A percentile compares a stretch with the other conserved stretches of the same genome.
Evolutionary conservation across 1,140 invertebrate genomes (phyloP).

Genomic region (Rhopalosiphum padi): DNA sequence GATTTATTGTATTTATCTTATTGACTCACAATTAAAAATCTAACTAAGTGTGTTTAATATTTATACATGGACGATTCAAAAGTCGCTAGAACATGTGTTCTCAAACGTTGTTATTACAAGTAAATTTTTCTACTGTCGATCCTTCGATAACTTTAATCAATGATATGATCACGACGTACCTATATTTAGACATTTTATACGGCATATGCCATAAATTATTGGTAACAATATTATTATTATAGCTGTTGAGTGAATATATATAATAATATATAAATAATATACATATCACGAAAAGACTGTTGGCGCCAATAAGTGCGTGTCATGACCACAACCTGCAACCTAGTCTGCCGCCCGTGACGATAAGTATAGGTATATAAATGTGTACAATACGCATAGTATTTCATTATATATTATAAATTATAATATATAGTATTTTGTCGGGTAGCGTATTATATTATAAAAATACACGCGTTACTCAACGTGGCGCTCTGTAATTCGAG

Average conservation of each 20-base stretch:
- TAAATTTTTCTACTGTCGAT: neutral
- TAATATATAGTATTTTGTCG: neutral
- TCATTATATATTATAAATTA: neutral
- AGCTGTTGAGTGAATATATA: neutral
- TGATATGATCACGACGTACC: neutral
- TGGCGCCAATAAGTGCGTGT: conserved; percentile 20
- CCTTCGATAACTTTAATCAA: neutral
- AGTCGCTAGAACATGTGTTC: neutral
- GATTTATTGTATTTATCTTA: neutral
- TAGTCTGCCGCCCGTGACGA: neutral
- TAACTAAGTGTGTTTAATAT: neutral
- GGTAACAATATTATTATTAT: neutral
- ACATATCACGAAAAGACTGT: neutral
- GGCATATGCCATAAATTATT: neutral
- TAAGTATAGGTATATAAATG: neutral
- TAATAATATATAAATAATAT: neutral
- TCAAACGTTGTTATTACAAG: neutral
- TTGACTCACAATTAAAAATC: neutral
- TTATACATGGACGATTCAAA: neutral
- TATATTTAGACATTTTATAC: neutral
- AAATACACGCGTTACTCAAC: neutral
- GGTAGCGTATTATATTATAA: neutral
- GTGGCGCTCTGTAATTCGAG: neutral
- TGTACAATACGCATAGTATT: neutral
- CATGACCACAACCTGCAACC: neutral